Evolutionary conservation across 2,113 vertebrate species (phyloP), one percentile per base, ranked within the genome.

Genomic region (Buteo buteo): DNA sequence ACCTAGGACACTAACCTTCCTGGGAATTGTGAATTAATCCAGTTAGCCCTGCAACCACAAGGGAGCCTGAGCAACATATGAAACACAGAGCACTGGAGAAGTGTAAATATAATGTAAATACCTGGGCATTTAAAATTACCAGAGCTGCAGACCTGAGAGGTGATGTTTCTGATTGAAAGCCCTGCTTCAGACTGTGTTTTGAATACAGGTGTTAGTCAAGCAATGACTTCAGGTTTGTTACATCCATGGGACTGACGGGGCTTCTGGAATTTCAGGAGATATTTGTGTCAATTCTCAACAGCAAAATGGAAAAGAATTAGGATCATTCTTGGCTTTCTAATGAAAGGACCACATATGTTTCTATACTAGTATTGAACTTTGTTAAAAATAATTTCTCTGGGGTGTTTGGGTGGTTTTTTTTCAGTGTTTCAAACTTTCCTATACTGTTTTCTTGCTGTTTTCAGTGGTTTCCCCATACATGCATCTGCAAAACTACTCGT

Each of bases 181-280:
- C 20, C 19, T 55, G 38, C 8, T 62, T 94, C 64, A 83, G 29
- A 50, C 2, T 91, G 65, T 9, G 18, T 78, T 79, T 73, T 64
- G 65, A 61, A 59, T 20, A 24, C 10, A 74, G 24, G 17, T 78
- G 19, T 64, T 40, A 71, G 25, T 74, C 69, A 71, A 29, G 20
- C 9, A 31, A 21, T 45, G 3, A 59, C 29, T 81, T 78, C 4
- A 16, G 21, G 7, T 28, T 92, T 80, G 40, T 57, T 82, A 69
- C 10, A 52, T 34, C 14, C 40, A 57, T 0, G 0, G 26, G 8
- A 24, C 38, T 61, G 29, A 11, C 4, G 0, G 8, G 4, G 9
- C 26, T 69, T 84, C 45, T 77, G 58, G 52, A 36, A 50, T 82
- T 86, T 36, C 47, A 77, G 29, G 32, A 57, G 32, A 47, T 55